A percentile compares a stretch with the other conserved stretches of the same genome.
Evolutionary conservation across 2,888 invertebrate genomes (phyloP).

Genomic region (Caenorhabditis panamensis): DNA sequence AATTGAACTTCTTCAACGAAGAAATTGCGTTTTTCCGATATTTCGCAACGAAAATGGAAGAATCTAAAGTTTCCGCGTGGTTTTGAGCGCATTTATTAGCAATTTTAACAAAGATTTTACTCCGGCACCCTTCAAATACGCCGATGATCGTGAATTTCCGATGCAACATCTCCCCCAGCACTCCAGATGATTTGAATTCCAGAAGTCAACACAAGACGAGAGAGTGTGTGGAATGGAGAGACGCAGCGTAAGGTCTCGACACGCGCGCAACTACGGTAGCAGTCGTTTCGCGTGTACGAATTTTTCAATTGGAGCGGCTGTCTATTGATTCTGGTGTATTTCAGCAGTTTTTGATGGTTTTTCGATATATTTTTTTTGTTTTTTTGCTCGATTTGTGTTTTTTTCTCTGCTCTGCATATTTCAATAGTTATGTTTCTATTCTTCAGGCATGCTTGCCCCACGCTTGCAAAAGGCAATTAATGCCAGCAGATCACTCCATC

Average conservation of each 20-base stretch:
- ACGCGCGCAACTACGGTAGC: constrained; percentile 44
- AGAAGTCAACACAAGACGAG: neutral
- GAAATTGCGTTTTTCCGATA: no score
- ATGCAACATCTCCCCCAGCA: neutral
- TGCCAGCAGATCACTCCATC: constrained; percentile 65
- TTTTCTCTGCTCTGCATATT: neutral
- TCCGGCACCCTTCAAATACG: neutral
- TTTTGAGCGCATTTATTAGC: no score
- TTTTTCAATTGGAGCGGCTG: constrained; percentile 37
- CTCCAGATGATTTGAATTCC: no score
- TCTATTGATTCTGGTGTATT: constrained; percentile 30
- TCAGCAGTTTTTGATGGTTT: neutral
- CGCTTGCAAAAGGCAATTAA: constrained; percentile 60
- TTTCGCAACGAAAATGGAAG: no score
- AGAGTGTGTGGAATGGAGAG: constrained; percentile 28
- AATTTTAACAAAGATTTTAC: no score
- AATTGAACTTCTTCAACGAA: no score
- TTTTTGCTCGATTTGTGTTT: neutral
- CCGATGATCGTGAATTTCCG: neutral
- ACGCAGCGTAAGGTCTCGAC: constrained; percentile 45
- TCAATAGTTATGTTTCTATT: neutral
- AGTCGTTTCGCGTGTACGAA: constrained; percentile 40
- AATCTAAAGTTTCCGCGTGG: no score
- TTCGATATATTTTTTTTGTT: constrained; percentile 7
- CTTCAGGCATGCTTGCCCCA: constrained; percentile 66